Evolutionary conservation across 92 coral and sea anemone genomes (phyloP).

Genomic region (Paragorgia papillata): DNA sequence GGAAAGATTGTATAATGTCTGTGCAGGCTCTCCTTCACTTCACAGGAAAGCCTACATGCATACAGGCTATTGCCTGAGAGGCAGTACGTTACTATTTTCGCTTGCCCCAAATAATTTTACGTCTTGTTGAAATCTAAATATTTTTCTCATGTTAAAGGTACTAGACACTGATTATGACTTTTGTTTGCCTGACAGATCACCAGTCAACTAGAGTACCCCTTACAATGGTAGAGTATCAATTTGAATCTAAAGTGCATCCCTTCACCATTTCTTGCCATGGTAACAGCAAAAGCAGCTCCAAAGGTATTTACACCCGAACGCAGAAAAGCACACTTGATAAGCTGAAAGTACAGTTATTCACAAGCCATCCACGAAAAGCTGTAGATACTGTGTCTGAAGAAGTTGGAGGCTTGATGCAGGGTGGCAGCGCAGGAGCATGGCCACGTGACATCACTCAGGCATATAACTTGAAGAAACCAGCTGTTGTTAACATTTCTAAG

Average conservation of each 20-base stretch:
- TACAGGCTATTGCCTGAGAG: too few species aligned
- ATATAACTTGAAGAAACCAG: constrained; percentile 33
- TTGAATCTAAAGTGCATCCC: constrained; percentile 28
- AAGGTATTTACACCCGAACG: constrained; percentile 37
- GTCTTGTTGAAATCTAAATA: too few species aligned
- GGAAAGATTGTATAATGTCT: too few species aligned
- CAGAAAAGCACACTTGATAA: constrained; percentile 39
- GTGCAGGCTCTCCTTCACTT: too few species aligned
- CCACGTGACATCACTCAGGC: constrained; percentile 47
- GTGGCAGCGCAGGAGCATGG: constrained; percentile 49
- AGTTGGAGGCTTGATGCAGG: constrained; percentile 47
- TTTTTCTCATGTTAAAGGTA: too few species aligned
- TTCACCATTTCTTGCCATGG: constrained; percentile 20
- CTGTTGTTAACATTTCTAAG: not conserved
- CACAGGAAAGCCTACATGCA: too few species aligned
- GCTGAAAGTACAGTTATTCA: constrained; percentile 13
- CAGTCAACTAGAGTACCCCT: not conserved
- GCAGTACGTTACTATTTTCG: too few species aligned
- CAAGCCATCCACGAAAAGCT: constrained; percentile 44
- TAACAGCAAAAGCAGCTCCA: constrained; percentile 45
- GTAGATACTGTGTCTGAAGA: constrained; percentile 44
- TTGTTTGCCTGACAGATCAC: not conserved
- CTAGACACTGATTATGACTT: too few species aligned
- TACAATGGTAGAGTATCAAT: constrained; percentile 25
- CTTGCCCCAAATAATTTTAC: too few species aligned